These are phyloP conservation scores for Zaprionus nigranus DNA, from an alignment of 1,140 invertebrate genomes.

Conservation along the genomic window DNA sequence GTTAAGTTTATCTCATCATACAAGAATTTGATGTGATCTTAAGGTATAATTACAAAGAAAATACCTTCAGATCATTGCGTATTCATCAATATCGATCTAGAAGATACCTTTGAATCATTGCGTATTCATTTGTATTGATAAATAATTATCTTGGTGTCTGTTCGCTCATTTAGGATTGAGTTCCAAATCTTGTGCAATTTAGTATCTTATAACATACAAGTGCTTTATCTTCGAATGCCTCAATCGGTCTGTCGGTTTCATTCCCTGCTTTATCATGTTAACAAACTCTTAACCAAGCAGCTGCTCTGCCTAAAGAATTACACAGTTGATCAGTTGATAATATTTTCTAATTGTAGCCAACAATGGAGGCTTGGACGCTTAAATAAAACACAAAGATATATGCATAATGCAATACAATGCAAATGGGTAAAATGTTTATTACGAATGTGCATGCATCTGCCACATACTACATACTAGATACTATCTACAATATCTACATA, in stretches of 20 bases:
- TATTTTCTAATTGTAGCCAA: constrained; percentile 84
- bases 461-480: constrained; percentile 1
- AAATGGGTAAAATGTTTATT: constrained; percentile 83
- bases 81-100: not conserved
- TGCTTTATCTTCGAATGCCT: not conserved
- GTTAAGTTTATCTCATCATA: no score
- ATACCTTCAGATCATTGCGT: not conserved
- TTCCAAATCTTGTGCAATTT: not conserved
- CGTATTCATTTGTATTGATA: not conserved
- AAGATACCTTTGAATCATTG: not conserved
- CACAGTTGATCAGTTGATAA: constrained; percentile 68
- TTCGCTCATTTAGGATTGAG: not conserved
- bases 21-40: no score
- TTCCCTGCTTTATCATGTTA: constrained; percentile 26
- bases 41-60: not conserved
- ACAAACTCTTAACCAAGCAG: constrained; percentile 23
- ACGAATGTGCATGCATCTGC: constrained; percentile 73
- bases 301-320: constrained; percentile 21
- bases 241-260: constrained; percentile 47
- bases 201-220: not conserved
- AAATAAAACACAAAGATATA: constrained; percentile 83
- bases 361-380: constrained; percentile 85
- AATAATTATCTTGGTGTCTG: not conserved
- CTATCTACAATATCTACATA: not conserved
- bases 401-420: constrained; percentile 63